phyloP scores from a whole-genome alignment of 2,888 invertebrate species.

The Pachliopta kotzebuea region DNA sequence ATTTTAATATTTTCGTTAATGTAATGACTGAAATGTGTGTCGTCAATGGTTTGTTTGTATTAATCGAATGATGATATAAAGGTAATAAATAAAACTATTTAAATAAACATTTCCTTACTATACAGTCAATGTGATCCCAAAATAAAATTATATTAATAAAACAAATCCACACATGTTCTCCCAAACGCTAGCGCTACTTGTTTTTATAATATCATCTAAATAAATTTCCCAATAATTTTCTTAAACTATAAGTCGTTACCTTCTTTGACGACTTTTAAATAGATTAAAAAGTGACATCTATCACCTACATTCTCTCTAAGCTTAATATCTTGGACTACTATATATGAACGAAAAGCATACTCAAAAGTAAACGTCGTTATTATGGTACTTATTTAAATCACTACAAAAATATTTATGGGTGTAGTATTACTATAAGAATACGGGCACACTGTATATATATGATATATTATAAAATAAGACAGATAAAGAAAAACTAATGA shows the following conservation, averaged over 20 bases:
- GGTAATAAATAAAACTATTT: conserved; percentile 20
- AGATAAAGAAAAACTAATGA: conserved; percentile 61
- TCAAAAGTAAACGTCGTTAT: conserved; percentile 44
- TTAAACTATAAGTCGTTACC: conserved; percentile 27
- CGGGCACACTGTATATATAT: conserved; percentile 73
- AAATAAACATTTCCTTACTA: neutral
- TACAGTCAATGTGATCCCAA: neutral
- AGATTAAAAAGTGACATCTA: conserved; percentile 54
- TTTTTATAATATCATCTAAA: conserved; percentile 13
- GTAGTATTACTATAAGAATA: conserved; percentile 40
- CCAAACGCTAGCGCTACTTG: conserved; percentile 23
- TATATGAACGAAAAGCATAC: conserved; percentile 71
- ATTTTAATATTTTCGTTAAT: neutral
- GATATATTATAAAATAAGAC: conserved; percentile 44
- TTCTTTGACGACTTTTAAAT: conserved; percentile 38
- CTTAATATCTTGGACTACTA: conserved; percentile 60
- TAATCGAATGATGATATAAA: conserved; percentile 27
- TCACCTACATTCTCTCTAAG: conserved; percentile 61
- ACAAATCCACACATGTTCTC: conserved; percentile 21
- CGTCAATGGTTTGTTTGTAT: conserved; percentile 15
- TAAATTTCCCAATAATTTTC: conserved; percentile 5
- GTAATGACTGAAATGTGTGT: conserved; percentile 17
- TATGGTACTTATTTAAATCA: conserved; percentile 22
- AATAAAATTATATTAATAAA: conserved; percentile 5
- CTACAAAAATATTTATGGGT: conserved; percentile 25